phyloP scores from a whole-genome alignment of 1,140 invertebrate genomes.

The Drosophila grimshawi region DNA sequence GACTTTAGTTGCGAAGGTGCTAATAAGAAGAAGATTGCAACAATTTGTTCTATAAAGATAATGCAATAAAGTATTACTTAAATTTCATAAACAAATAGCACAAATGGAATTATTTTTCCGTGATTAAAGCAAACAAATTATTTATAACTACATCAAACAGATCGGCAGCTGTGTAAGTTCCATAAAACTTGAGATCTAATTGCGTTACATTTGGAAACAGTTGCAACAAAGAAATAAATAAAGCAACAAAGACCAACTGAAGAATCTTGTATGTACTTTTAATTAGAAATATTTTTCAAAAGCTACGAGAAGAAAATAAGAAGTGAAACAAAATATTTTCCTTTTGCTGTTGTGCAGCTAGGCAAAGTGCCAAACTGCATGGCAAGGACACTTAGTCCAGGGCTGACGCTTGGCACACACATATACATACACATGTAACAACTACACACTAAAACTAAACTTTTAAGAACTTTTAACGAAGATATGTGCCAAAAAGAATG shows the following conservation, averaged over 20 bases:
- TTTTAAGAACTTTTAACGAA: slow-evolving; percentile 76
- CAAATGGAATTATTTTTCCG: neutral
- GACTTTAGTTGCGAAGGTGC: too few relatives aligned
- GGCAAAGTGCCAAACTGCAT: slow-evolving; percentile 65
- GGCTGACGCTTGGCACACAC: slow-evolving; percentile 15
- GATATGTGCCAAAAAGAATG: slow-evolving; percentile 36
- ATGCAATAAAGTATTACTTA: neutral
- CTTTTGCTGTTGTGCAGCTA: slow-evolving; percentile 44
- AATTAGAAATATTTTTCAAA: slow-evolving; percentile 75
- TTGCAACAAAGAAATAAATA: slow-evolving; percentile 31
- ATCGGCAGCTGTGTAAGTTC: slow-evolving; percentile 23
- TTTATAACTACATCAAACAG: slow-evolving; percentile 3
- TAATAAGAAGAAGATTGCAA: neutral
- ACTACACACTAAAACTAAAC: slow-evolving; percentile 50
- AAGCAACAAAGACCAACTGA: slow-evolving; percentile 38
- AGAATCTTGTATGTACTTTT: slow-evolving; percentile 61
- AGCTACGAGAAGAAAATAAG: slow-evolving; percentile 47
- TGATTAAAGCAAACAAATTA: slow-evolving; percentile 28
- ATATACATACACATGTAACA: slow-evolving; percentile 18
- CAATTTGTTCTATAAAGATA: neutral
- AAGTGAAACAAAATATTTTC: slow-evolving; percentile 32
- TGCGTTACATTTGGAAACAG: slow-evolving; percentile 42
- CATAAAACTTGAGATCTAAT: slow-evolving; percentile 47
- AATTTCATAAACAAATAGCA: neutral
- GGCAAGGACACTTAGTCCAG: slow-evolving; percentile 37